Conservation (phyloP, 2,888 invertebrate species). For the Ferrisia virgata region DNA sequence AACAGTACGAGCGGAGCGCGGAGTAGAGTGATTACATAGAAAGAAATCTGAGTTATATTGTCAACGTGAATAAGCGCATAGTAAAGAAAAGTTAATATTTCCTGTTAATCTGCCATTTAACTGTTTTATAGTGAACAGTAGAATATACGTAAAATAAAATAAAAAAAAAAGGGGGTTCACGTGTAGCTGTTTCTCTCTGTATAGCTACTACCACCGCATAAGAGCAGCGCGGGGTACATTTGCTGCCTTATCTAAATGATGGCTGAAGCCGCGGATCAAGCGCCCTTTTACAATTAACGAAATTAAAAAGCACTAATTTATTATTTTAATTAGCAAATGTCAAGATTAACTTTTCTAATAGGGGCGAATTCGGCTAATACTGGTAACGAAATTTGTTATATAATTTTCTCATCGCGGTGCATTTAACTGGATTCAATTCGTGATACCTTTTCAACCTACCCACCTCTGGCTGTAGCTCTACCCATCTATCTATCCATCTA, state of each 20-base stretch:
- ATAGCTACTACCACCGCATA: too few species aligned
- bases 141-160: too few species aligned
- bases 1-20: neutral
- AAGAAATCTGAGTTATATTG: conserved; percentile 27
- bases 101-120: conserved; percentile 21
- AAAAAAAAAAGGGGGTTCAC: neutral
- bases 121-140: conserved; percentile 8
- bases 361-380: conserved; percentile 2
- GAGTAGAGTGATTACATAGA: conserved; percentile 2
- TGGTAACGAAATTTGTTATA: conserved; percentile 18
- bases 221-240: too few species aligned
- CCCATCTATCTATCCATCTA: too few species aligned
- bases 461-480: too few species aligned
- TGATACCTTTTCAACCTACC: neutral
- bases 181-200: neutral
- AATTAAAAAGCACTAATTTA: conserved; percentile 31
- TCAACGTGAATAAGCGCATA: neutral
- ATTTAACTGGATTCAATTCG: neutral
- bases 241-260: conserved; percentile 17
- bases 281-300: conserved; percentile 31
- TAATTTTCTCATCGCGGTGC: conserved; percentile 12
- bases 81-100: conserved; percentile 31
- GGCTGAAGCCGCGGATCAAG: conserved; percentile 22
- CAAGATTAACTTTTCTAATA: conserved; percentile 13
- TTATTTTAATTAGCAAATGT: conserved; percentile 32